Base-by-base conservation (phyloP, 2,797 vertebrate genomes). In the Columba guinea region DNA sequence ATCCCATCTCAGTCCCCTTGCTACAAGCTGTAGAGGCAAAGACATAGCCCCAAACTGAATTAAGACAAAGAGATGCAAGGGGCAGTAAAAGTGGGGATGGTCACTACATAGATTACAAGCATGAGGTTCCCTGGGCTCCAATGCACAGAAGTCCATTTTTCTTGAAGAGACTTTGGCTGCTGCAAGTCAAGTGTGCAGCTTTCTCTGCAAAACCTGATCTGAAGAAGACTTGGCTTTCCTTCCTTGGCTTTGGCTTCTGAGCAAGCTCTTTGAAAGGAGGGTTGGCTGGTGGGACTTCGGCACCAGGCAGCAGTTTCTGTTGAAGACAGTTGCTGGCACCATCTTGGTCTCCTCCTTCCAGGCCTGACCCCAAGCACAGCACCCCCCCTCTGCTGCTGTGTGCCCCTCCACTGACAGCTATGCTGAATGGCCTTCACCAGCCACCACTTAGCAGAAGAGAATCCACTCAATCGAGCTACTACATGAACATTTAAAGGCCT, bases 401-500 rank as follows among this genome's bases (percentile, higher is more conserved):
- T 35, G 11, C 35, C 37, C 27, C 24, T 51, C 56, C 13, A 4
- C 56, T 32, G 18, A 28, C 56, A 34, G 41, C 0, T 1, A 51
- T 4, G 8, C 14, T 0, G 0, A 46, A 26, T 0, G 1, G 32
- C 56, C 41, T 51, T 30, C 13, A 21, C 37, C n/a, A 73, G 46
- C 52, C 59, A 53, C n/a, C 0, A 0, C 37, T 39, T 30, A 39
- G 67, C 73, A 90, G 37, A 26, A 52, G 32, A 30, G 74, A 85
- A 49, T 14, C 13, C 39, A 44, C 32, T 35, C 26, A 55, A 24
- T 55, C 34, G 23, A 7, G 16, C 32, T 30, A 32, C n/a, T 41
- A 70, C 7, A n/a, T 2, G 2, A 24, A 26, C 11, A 10, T 63
- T 56, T 32, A 65, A 48, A 5, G 30, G 21, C 21, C 53, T 79